A percentile compares a stretch with the other conserved stretches of the same genome.
Conservation (phyloP, 2,797 vertebrate species). For the Borostomias antarcticus region DNA sequence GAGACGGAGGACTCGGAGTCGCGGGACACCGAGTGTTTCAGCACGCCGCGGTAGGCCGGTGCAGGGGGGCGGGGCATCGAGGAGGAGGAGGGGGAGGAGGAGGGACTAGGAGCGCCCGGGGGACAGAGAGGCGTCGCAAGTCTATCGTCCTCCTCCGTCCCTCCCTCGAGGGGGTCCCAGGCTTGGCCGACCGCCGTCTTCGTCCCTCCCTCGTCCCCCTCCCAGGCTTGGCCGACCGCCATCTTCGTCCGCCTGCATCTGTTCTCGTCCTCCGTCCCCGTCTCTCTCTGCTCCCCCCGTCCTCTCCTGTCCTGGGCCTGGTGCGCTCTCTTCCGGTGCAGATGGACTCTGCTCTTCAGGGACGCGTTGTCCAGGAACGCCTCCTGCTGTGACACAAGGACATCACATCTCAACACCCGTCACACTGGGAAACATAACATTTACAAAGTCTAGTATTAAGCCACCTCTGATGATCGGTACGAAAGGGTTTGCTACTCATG, state of each 20-base stretch:
- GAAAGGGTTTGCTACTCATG: background rate
- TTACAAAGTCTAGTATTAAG: too few species aligned
- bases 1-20: conserved; percentile 66
- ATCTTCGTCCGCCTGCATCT: conserved; percentile 12
- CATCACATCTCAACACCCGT: background rate
- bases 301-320: conserved; percentile 29
- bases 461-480: background rate
- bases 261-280: conserved; percentile 14
- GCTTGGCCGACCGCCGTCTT: conserved; percentile 7
- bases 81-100: conserved; percentile 30
- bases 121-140: conserved; percentile 8
- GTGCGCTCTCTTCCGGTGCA: conserved; percentile 70
- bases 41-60: conserved; percentile 50
- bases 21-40: conserved; percentile 66
- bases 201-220: too few species aligned
- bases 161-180: conserved; percentile 38
- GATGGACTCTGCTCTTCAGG: conserved; percentile 34
- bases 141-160: conserved; percentile 23
- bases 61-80: conserved; percentile 17
- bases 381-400: conserved; percentile 41
- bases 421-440: background rate
- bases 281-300: conserved; percentile 11
- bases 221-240: conserved; percentile 25
- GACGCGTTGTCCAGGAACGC: conserved; percentile 31
- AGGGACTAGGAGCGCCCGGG: conserved; percentile 5